phyloP scores from a whole-genome alignment of 2,797 vertebrate species.

The Arnoldichthys spilopterus region DNA sequence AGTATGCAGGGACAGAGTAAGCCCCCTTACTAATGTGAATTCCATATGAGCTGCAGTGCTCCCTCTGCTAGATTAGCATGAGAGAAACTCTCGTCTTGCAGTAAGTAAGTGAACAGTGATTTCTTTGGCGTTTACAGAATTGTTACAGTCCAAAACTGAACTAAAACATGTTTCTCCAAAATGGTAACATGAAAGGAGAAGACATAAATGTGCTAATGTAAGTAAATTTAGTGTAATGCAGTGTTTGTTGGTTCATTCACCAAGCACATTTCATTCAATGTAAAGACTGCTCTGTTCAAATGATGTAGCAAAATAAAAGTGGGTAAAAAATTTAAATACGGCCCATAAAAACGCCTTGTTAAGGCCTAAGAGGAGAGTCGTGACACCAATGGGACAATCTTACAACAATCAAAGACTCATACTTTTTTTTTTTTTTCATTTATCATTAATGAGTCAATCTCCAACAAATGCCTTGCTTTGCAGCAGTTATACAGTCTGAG shows the following conservation, averaged over 20 bases:
- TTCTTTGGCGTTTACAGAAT: not conserved
- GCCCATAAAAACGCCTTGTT: not conserved
- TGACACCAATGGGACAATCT: not conserved
- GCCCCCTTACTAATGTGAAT: not conserved
- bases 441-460: not conserved
- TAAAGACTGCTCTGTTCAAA: too few species aligned
- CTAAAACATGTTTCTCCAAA: too few species aligned
- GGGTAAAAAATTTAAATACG: too few species aligned
- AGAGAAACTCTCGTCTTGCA: conserved; percentile 4
- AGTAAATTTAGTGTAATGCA: too few species aligned
- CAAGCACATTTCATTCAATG: too few species aligned
- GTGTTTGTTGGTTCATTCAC: too few species aligned
- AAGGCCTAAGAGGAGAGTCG: not conserved
- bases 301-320: too few species aligned
- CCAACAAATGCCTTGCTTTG: not conserved
- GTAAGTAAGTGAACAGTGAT: not conserved
- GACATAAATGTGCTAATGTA: too few species aligned
- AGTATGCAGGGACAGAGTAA: not conserved
- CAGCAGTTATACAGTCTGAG: not conserved
- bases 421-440: conserved; percentile 1
- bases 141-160: too few species aligned
- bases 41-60: conserved; percentile 28
- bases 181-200: too few species aligned
- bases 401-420: not conserved
- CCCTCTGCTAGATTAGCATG: conserved; percentile 17